Percentiles rank a stretch among this genome's conserved stretches.
Evolutionary conservation across 2,888 invertebrate genomes (phyloP).

Genomic region (Nysson spinosus): DNA sequence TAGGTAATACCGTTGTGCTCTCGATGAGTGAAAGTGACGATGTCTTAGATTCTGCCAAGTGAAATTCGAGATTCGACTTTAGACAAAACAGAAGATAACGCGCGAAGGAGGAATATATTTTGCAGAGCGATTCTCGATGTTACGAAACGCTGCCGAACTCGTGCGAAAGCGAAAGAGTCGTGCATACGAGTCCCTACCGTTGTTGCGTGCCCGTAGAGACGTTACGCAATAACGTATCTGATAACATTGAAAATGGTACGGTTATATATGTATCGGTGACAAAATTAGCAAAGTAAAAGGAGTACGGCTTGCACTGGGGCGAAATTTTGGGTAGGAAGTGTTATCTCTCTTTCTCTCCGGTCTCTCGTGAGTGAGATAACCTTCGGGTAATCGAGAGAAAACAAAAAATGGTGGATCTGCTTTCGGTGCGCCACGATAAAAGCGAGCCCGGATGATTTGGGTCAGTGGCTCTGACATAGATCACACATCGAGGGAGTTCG

Average conservation of each 20-base stretch:
- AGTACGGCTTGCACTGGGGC: constrained; percentile 34
- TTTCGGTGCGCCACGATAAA: constrained; percentile 21
- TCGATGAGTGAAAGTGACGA: constrained; percentile 4
- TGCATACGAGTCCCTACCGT: background rate
- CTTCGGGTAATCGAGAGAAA: constrained; percentile 31
- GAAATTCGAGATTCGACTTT: background rate
- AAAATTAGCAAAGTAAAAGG: background rate
- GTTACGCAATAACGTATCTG: constrained; percentile 35
- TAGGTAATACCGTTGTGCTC: constrained; percentile 13
- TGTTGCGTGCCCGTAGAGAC: constrained; percentile 6
- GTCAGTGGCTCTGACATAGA: constrained; percentile 54
- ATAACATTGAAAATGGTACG: constrained; percentile 26
- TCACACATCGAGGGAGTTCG: constrained; percentile 11
- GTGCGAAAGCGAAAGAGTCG: background rate
- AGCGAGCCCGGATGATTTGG: constrained; percentile 43
- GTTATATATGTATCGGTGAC: background rate
- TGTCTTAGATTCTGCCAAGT: constrained; percentile 1
- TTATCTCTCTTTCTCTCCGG: constrained; percentile 5
- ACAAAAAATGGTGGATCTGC: constrained; percentile 27
- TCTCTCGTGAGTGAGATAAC: constrained; percentile 32
- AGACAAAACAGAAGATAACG: background rate
- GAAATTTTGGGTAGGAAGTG: constrained; percentile 6
- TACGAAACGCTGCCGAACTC: background rate
- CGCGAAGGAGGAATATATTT: too few species aligned
- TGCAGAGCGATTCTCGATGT: too few species aligned